These are phyloP conservation scores for Malurus leucopterus DNA, from an alignment of 2,797 vertebrate species.

Conservation along the genomic window DNA sequence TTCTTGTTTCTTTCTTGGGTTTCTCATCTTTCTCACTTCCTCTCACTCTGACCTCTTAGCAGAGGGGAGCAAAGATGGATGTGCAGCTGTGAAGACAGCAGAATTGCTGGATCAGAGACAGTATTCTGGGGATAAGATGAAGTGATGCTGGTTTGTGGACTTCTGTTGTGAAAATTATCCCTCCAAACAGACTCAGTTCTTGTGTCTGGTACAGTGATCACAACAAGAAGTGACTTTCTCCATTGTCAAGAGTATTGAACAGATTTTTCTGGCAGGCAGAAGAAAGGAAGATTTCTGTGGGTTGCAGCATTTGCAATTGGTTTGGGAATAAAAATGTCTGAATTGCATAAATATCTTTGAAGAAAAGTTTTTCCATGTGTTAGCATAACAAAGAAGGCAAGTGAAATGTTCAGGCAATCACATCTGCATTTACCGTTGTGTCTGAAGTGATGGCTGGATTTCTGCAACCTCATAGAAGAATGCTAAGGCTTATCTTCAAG, in stretches of 20 bases:
- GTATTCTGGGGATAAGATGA: not conserved
- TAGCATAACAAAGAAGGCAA: not conserved
- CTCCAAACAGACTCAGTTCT: not conserved
- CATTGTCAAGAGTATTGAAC: not conserved
- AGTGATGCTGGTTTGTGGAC: not conserved
- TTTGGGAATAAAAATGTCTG: not conserved
- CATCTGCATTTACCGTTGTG: accelerated
- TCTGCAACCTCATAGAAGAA: not conserved
- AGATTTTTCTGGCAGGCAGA: not conserved
- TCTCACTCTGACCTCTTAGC: not conserved
- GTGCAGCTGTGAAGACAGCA: not conserved
- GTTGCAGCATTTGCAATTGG: not conserved
- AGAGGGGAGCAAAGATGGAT: not conserved
- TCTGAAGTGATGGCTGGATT: not conserved
- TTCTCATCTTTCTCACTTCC: not conserved
- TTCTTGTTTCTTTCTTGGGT: not conserved
- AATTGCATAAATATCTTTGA: not conserved
- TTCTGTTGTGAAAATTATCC: not conserved
- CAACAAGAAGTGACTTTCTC: not conserved
- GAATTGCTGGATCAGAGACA: not conserved
- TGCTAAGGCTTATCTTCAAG: not conserved
- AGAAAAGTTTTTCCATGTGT: not conserved
- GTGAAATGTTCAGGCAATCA: not conserved
- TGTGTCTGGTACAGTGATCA: not conserved
- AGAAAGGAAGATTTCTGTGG: not conserved